phyloP scores from a whole-genome alignment of 1,140 invertebrate genomes.

The Drosophila melanica region DNA sequence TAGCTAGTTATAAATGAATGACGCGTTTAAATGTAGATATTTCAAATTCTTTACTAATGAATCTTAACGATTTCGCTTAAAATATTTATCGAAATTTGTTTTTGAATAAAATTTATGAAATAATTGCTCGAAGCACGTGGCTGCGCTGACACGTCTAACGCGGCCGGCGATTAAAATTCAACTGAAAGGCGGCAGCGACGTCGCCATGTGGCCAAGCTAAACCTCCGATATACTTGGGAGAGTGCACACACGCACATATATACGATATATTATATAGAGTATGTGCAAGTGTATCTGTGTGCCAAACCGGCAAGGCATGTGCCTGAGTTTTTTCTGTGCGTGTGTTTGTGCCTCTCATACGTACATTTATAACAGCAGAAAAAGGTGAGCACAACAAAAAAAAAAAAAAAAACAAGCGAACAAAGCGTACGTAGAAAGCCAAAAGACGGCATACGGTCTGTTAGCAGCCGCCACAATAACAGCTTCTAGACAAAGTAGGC shows the following conservation, averaged over 20 bases:
- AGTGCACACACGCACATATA: constrained; percentile 21
- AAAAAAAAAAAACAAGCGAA: constrained; percentile 68
- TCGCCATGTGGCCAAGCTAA: constrained; percentile 51
- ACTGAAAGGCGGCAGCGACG: constrained; percentile 52
- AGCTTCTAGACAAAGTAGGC: constrained; percentile 22
- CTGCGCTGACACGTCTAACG: constrained; percentile 56
- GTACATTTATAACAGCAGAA: constrained; percentile 63
- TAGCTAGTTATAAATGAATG: constrained; percentile 30
- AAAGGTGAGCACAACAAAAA: constrained; percentile 77
- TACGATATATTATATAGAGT: constrained; percentile 27
- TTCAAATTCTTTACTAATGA: constrained; percentile 16
- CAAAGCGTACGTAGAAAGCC: constrained; percentile 46
- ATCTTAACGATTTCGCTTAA: constrained; percentile 6
- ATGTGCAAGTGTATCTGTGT: constrained; percentile 41
- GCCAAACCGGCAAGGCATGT: constrained; percentile 60
- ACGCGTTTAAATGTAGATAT: constrained; percentile 3
- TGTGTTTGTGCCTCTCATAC: constrained; percentile 40
- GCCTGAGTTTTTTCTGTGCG: constrained; percentile 1
- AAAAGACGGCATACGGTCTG: constrained; percentile 13
- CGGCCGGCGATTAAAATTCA: constrained; percentile 68
- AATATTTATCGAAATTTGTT: constrained; percentile 1
- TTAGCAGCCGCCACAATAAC: constrained; percentile 5
- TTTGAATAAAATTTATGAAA: constrained; percentile 36
- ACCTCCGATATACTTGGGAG: constrained; percentile 4
- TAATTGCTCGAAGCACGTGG: constrained; percentile 60